Evolutionary conservation across 2,113 vertebrate species (phyloP).

Genomic region (Muntiacus muntjak): DNA sequence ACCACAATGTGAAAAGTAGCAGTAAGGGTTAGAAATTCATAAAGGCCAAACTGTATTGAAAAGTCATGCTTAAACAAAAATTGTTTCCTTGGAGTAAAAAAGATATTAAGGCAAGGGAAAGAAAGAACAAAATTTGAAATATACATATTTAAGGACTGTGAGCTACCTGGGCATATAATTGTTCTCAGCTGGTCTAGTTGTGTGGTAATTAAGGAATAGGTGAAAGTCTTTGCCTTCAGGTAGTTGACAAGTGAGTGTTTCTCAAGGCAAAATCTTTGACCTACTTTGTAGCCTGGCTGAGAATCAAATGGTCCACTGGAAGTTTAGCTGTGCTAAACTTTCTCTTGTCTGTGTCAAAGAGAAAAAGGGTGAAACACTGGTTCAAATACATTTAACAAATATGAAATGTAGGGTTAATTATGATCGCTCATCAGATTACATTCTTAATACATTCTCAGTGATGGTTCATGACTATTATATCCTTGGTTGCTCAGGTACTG

Average conservation of each 20-base stretch:
- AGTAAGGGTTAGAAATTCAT: neutral
- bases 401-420: neutral
- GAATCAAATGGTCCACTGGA: neutral
- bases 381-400: neutral
- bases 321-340: neutral
- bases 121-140: neutral
- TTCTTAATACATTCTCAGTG: neutral
- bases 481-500: neutral
- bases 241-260: neutral
- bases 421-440: neutral
- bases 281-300: neutral
- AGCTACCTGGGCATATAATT: neutral
- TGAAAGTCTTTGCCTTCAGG: neutral
- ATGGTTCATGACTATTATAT: neutral
- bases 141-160: neutral
- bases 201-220: neutral
- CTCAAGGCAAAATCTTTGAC: neutral
- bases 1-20: neutral
- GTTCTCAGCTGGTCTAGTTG: neutral
- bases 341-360: neutral
- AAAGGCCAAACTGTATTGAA: neutral
- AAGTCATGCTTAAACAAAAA: neutral
- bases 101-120: neutral
- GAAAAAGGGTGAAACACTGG: neutral
- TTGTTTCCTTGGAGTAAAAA: neutral